phyloP scores from a whole-genome alignment of 2,888 invertebrate species.

The Abscondita cerata region DNA sequence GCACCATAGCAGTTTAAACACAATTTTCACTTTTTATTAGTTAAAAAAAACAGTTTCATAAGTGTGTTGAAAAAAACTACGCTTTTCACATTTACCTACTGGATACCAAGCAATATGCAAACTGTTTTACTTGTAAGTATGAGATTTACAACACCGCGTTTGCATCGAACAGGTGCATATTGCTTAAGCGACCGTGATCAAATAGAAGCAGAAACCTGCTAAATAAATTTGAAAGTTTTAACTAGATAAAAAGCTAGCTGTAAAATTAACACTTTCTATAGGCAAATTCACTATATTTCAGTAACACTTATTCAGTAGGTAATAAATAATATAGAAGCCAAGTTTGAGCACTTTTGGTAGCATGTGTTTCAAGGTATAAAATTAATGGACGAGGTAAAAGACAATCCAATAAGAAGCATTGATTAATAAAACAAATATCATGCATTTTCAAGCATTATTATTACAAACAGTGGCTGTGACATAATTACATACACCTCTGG shows the following conservation, averaged over 20 bases:
- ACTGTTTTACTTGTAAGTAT: background rate
- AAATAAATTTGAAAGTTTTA: constrained; percentile 33
- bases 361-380: constrained; percentile 37
- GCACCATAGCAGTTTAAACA: constrained; percentile 35
- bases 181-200: constrained; percentile 50
- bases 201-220: constrained; percentile 44
- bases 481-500: constrained; percentile 63
- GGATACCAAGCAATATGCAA: constrained; percentile 18
- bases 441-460: constrained; percentile 88
- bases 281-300: constrained; percentile 32
- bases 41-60: constrained; percentile 25
- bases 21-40: constrained; percentile 34
- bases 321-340: constrained; percentile 39
- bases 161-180: constrained; percentile 46
- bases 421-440: constrained; percentile 82
- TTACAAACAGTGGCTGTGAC: constrained; percentile 77
- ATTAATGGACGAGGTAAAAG: constrained; percentile 47
- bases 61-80: constrained; percentile 28
- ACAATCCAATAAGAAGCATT: constrained; percentile 58
- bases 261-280: constrained; percentile 30
- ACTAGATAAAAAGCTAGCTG: constrained; percentile 32
- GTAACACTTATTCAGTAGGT: constrained; percentile 29
- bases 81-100: constrained; percentile 33
- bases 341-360: constrained; percentile 39
- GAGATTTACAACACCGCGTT: constrained; percentile 2